Evolutionary conservation across 2,113 vertebrate species (phyloP), one percentile per base, ranked within the genome.

Genomic region (Synodontis membranacea): DNA sequence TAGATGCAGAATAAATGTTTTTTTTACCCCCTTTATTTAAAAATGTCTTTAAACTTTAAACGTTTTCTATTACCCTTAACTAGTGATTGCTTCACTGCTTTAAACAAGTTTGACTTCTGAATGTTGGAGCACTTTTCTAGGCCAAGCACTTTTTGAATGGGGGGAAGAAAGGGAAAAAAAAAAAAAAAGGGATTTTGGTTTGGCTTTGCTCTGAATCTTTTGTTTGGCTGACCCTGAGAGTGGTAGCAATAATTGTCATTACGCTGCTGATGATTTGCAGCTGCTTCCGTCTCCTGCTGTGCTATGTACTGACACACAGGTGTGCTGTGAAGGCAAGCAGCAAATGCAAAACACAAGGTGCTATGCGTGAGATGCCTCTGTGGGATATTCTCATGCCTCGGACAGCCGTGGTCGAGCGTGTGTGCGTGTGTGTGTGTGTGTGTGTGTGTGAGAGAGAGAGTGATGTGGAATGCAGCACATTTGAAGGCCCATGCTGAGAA

Each of bases 361-460:
- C 42, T 50, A 15, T 28, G 58, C 15, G 44, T 68, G 62, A 83
- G 60, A 46, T 44, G 3, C 42, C 10, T 62, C 14, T 68, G 81
- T 66, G 80, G 80, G 58, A 9, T 46, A 15, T 48, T 68, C 60
- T 37, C 42, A 50, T 83, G 60, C 19, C 60, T 68, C 8, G n/a
- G 81, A 48, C 81, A 83, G 81, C 81, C 68, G 81, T 6, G 8
- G 56, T 17, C 7, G 17, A 23, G 14, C 31, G 56, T 34, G 80
- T 64, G 28, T 82, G n/a, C 31, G 58, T 82, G 42, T 82, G 80
- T 81, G 79, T 81, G 76, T 76, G 76, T 80, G 74, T 78, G 48
- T 78, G 75, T 79, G 76, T 79, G 48, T 79, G 76, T 54, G 76
- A 25, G 37, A 25, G 52, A 44, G n/a, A 72, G 62, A 37, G 23